Evolutionary conservation across 1,140 invertebrate species (phyloP), one percentile per base, ranked within the genome.

Genomic region (Anastatus disparis): DNA sequence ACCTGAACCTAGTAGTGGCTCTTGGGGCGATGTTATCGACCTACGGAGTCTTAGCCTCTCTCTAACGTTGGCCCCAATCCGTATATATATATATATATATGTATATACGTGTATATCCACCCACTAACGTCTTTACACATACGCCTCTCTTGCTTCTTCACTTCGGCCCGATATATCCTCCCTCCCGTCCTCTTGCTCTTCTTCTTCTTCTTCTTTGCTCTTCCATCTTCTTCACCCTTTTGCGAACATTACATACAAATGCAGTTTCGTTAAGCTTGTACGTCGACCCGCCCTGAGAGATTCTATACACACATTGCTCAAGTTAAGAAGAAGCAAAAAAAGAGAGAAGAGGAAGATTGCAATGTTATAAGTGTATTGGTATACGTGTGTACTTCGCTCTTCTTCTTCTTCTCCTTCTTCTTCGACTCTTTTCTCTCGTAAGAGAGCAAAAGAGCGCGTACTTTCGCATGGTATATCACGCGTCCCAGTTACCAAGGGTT

Each of bases 11-110:
- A 72, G 74, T n/a, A n/a, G n/a, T 77, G 76, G 74, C 76, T 79
- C 76, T 75, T 74, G n/a, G 7, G 15, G 72, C 77, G 76, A 81
- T 79, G 72, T 69, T 79, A 77, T 78, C 78, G 78, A 77, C 75
- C 77, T 78, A 65, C 72, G 66, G 74, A 78, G 75, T 78, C 77
- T 78, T 75, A 72, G 74, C 56, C 71, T 35, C 74, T 68, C 27
- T 17, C n/a, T n/a, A n/a, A 24, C 40, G 65, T 68, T 63, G 62
- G 65, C 73, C 73, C 61, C 77, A 74, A 66, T 76, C 71, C 63
- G 65, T 70, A 70, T 66, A 72, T 53, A 59, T 63, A 72, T 46
- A 29, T 31, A 55, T 42, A 38, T 52, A 44, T n/a, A 24, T n/a
- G n/a, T n/a, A n/a, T n/a, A n/a, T n/a, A n/a, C n/a, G n/a, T n/a